A percentile compares a stretch with the other conserved stretches of the same genome.
Conservation (phyloP, 2,888 invertebrate genomes). For the Pantelozetes paolii region DNA sequence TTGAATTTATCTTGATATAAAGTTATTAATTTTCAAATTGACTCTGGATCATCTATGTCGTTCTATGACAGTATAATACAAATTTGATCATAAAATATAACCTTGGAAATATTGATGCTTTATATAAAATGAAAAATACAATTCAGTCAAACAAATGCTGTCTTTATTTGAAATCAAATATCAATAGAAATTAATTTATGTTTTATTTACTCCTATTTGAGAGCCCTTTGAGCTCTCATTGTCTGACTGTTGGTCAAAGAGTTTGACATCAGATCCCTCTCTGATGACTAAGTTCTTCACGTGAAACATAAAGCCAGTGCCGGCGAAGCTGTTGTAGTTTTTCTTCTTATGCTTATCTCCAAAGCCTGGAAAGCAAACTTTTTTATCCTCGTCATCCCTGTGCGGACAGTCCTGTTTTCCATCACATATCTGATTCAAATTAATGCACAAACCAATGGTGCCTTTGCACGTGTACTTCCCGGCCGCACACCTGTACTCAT, state of each 20-base stretch:
- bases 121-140: neutral
- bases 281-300: conserved; percentile 24
- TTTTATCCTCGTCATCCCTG: conserved; percentile 32
- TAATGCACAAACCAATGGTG: conserved; percentile 36
- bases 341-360: neutral
- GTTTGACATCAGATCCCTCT: neutral
- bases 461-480: conserved; percentile 39
- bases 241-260: conserved; percentile 37
- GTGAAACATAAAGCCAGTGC: conserved; percentile 39
- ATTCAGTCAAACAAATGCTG: neutral
- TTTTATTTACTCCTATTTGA: neutral
- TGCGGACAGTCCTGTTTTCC: conserved; percentile 36
- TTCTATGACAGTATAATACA: neutral
- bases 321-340: conserved; percentile 33
- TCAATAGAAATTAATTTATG: neutral
- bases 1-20: too few relatives aligned
- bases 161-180: neutral
- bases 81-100: neutral
- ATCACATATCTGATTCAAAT: conserved; percentile 30
- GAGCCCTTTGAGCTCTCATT: neutral
- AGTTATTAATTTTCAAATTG: too few relatives aligned
- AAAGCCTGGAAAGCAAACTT: conserved; percentile 23
- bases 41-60: too few relatives aligned
- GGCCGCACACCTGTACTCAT: conserved; percentile 36
- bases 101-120: neutral